Conservation (phyloP, 2,113 vertebrate species). For the Saguinus midas region DNA sequence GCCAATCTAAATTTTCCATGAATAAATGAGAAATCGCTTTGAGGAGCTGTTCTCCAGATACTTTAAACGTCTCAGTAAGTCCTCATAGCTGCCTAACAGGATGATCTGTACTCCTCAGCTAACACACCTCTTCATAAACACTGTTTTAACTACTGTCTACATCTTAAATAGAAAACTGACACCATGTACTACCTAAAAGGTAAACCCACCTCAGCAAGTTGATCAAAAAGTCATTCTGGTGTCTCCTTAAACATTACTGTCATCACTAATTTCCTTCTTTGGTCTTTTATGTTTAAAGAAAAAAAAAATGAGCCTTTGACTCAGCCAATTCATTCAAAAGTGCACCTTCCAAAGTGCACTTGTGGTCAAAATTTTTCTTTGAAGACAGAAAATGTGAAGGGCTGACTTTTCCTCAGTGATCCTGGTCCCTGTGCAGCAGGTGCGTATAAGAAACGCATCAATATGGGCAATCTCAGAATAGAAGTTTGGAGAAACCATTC, state of each 20-base stretch:
- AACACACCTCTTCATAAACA: not conserved
- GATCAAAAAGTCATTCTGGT: not conserved
- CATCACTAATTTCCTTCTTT: not conserved
- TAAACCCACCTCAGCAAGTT: not conserved
- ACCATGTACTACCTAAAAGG: not conserved
- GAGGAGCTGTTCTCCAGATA: not conserved
- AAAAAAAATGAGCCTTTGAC: not conserved
- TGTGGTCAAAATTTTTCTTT: not conserved
- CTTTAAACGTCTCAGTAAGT: not conserved
- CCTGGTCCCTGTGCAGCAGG: not conserved
- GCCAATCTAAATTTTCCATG: not conserved
- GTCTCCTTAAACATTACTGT: not conserved
- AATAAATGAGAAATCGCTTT: not conserved
- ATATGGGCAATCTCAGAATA: accelerated
- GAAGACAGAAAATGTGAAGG: not conserved
- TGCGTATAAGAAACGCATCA: accelerated
- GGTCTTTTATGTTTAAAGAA: not conserved
- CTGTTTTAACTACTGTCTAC: not conserved
- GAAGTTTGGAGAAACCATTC: accelerated
- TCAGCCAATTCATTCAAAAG: not conserved
- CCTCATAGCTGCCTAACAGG: too few relatives aligned
- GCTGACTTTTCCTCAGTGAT: not conserved
- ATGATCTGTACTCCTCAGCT: not conserved
- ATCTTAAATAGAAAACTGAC: not conserved
- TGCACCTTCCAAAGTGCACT: not conserved